phyloP scores from a whole-genome alignment of 2,797 vertebrate species.

The Paramormyrops hopkinsi region DNA sequence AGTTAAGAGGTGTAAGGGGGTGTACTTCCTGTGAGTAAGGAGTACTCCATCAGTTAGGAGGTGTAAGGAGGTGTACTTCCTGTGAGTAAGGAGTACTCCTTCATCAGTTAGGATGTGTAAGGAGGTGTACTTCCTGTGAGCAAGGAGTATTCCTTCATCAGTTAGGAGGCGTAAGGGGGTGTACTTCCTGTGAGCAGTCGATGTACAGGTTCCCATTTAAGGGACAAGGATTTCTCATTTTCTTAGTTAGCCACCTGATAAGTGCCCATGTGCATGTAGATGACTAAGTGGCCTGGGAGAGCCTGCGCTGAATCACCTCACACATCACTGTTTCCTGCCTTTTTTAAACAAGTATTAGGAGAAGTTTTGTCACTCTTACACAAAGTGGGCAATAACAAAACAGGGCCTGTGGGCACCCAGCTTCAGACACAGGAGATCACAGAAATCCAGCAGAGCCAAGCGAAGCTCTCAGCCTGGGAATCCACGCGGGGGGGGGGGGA shows the following conservation, averaged over 20 bases:
- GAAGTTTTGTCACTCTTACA: conserved; percentile 35
- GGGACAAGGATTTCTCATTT: background rate
- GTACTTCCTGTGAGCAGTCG: background rate
- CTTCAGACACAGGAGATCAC: background rate
- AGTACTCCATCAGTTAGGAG: too few relatives aligned
- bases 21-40: too few relatives aligned
- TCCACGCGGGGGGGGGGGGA: background rate
- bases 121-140: too few relatives aligned
- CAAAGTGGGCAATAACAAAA: background rate
- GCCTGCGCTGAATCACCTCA: conserved; percentile 50
- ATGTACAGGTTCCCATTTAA: background rate
- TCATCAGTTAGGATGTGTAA: too few relatives aligned
- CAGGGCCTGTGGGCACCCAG: background rate
- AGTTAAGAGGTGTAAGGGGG: too few relatives aligned
- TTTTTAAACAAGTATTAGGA: conserved; percentile 39
- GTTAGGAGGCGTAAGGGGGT: background rate
- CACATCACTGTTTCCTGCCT: conserved; percentile 53
- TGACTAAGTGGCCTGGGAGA: conserved; percentile 58
- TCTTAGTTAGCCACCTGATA: background rate
- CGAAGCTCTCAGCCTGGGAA: background rate
- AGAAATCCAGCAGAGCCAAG: background rate
- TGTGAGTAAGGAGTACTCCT: too few relatives aligned
- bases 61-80: too few relatives aligned
- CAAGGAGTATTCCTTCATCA: too few relatives aligned
- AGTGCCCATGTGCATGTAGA: conserved; percentile 46